phyloP scores from a whole-genome alignment of 64 coral and sea anemone species.

The Stylophora pistillata region DNA sequence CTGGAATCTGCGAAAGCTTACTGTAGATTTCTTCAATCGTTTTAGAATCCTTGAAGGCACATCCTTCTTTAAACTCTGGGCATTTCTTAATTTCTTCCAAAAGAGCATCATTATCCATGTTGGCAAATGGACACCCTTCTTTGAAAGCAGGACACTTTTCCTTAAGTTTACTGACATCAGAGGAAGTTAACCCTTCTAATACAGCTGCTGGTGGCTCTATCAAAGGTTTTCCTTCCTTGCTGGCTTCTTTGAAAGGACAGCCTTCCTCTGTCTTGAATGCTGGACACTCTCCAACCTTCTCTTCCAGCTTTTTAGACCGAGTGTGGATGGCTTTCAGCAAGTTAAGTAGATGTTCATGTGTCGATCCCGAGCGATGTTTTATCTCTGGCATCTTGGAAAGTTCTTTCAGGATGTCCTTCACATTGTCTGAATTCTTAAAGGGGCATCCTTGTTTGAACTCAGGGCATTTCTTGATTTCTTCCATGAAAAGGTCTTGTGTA shows the following conservation, averaged over 20 bases:
- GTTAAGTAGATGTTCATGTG: slow-evolving; percentile 63
- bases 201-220: slow-evolving; percentile 62
- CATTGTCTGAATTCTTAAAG: slow-evolving; percentile 74
- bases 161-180: slow-evolving; percentile 52
- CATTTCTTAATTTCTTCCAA: slow-evolving; percentile 64
- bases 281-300: slow-evolving; percentile 69
- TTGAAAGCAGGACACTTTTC: slow-evolving; percentile 75
- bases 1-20: slow-evolving; percentile 58
- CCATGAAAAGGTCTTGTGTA: slow-evolving; percentile 50
- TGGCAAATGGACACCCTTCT: slow-evolving; percentile 71
- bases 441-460: slow-evolving; percentile 91
- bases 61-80: slow-evolving; percentile 72
- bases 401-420: slow-evolving; percentile 61
- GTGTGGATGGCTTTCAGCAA: slow-evolving; percentile 63
- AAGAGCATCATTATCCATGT: slow-evolving; percentile 51
- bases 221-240: slow-evolving; percentile 64
- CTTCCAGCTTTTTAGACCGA: slow-evolving; percentile 62
- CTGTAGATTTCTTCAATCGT: slow-evolving; percentile 58
- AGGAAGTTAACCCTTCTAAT: slow-evolving; percentile 12
- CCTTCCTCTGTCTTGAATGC: slow-evolving; percentile 65
- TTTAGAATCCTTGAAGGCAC: slow-evolving; percentile 68
- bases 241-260: slow-evolving; percentile 75
- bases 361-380: slow-evolving; percentile 58
- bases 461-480: slow-evolving; percentile 87
- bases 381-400: slow-evolving; percentile 74